These are phyloP conservation scores for Gallirallus australis DNA, from an alignment of 2,797 vertebrate genomes.

Conservation along the genomic window DNA sequence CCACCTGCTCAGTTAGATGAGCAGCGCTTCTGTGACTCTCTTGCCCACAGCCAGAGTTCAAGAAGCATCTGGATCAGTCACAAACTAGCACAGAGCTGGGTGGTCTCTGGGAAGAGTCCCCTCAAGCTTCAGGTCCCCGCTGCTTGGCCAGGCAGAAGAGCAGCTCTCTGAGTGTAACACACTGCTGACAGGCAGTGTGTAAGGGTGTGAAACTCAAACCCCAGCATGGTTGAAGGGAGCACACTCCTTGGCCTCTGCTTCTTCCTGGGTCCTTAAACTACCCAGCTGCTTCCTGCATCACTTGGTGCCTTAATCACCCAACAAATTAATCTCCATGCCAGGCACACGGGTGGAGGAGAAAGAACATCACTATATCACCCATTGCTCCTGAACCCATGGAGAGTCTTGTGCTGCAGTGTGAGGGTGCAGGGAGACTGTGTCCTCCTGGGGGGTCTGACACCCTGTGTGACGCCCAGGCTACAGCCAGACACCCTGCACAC, in stretches of 20 bases:
- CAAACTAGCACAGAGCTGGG: not conserved
- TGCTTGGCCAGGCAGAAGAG: not conserved
- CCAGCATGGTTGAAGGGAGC: not conserved
- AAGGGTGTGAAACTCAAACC: not conserved
- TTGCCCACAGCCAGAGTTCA: not conserved
- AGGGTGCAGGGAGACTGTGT: fast-evolving
- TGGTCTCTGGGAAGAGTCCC: not conserved
- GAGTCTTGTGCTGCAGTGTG: no score
- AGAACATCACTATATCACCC: not conserved
- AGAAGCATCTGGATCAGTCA: not conserved
- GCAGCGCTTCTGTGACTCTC: not conserved
- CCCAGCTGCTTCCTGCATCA: not conserved
- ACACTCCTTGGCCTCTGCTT: fast-evolving
- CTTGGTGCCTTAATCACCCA: not conserved
- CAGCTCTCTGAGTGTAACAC: not conserved
- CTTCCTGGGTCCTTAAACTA: not conserved
- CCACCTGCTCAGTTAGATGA: not conserved
- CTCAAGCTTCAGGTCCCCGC: not conserved
- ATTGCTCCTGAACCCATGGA: not conserved
- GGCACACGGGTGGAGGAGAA: not conserved
- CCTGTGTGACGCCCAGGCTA: fast-evolving
- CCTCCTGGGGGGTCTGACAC: fast-evolving
- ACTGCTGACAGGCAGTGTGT: not conserved
- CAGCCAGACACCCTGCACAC: fast-evolving
- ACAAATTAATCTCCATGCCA: not conserved